Percentiles rank a stretch among this genome's conserved stretches.
Conservation (phyloP, 2,888 invertebrate species). For the Ferdinandea cuprea region DNA sequence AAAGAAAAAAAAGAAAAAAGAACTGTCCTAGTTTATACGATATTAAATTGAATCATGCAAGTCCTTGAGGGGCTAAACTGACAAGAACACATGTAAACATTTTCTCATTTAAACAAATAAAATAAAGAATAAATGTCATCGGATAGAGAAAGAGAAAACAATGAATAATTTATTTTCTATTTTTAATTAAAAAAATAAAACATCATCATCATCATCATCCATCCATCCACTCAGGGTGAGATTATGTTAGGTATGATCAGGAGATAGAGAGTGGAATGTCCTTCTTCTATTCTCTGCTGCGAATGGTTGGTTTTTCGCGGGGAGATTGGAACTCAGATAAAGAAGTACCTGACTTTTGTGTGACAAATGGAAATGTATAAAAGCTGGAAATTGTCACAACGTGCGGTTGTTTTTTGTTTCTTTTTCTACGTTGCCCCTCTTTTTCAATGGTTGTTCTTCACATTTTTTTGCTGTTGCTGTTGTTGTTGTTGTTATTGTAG, state of each 20-base stretch:
- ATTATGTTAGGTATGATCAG: constrained; percentile 42
- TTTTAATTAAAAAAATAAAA: constrained; percentile 53
- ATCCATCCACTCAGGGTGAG: constrained; percentile 30
- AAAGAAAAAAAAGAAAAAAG: no score
- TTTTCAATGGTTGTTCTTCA: constrained; percentile 36
- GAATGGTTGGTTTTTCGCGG: constrained; percentile 6
- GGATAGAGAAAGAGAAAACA: constrained; percentile 11
- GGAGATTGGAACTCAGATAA: constrained; percentile 20
- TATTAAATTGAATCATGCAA: constrained; percentile 1
- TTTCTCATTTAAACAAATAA: constrained; percentile 15
- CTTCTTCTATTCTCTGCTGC: constrained; percentile 46
- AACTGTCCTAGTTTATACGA: constrained; percentile 7
- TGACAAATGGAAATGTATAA: constrained; percentile 66
- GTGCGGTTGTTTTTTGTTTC: constrained; percentile 39
- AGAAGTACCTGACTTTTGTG: constrained; percentile 71
- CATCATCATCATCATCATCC: no score
- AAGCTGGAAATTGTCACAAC: constrained; percentile 61
- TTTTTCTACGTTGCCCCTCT: neutral
- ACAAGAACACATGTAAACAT: constrained; percentile 8
- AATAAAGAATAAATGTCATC: constrained; percentile 3
- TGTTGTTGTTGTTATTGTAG: no score
- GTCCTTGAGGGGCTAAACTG: constrained; percentile 5
- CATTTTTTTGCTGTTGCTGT: no score
- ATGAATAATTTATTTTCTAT: constrained; percentile 46
- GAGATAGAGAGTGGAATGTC: constrained; percentile 49